Conservation (phyloP, 2,888 invertebrate genomes). For the Pyrrhia umbra region DNA sequence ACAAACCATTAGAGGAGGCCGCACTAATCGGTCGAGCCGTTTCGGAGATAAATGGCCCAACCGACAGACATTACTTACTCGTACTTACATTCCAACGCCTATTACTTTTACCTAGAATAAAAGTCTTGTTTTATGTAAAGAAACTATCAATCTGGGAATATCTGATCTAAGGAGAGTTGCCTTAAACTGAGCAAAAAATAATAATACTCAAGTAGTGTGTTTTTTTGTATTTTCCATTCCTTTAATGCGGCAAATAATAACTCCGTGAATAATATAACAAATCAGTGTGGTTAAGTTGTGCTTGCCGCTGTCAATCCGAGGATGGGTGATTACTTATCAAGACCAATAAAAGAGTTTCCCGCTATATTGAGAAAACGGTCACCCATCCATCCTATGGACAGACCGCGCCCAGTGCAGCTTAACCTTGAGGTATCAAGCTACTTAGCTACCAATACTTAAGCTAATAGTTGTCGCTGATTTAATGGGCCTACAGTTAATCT, state of each 20-base stretch:
- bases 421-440: neutral
- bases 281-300: too few species aligned
- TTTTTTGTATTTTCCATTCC: too few species aligned
- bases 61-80: conserved; percentile 41
- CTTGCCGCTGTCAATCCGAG: too few species aligned
- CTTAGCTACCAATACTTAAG: neutral
- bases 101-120: conserved; percentile 33
- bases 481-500: conserved; percentile 47
- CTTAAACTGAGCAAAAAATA: too few species aligned
- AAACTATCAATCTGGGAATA: conserved; percentile 9
- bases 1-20: conserved; percentile 52
- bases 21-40: conserved; percentile 54
- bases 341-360: too few species aligned
- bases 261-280: too few species aligned
- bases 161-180: neutral
- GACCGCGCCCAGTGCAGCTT: neutral
- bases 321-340: too few species aligned
- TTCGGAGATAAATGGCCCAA: conserved; percentile 49
- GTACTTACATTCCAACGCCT: conserved; percentile 36
- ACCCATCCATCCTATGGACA: too few species aligned
- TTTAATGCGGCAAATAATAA: too few species aligned
- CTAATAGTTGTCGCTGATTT: conserved; percentile 21
- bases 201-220: too few species aligned
- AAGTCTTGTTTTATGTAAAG: conserved; percentile 23
- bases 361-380: too few species aligned